A percentile compares a stretch with the other conserved stretches of the same genome.
Evolutionary conservation across 2,888 invertebrate genomes (phyloP).

Genomic region (Microctonus aethiopoides): DNA sequence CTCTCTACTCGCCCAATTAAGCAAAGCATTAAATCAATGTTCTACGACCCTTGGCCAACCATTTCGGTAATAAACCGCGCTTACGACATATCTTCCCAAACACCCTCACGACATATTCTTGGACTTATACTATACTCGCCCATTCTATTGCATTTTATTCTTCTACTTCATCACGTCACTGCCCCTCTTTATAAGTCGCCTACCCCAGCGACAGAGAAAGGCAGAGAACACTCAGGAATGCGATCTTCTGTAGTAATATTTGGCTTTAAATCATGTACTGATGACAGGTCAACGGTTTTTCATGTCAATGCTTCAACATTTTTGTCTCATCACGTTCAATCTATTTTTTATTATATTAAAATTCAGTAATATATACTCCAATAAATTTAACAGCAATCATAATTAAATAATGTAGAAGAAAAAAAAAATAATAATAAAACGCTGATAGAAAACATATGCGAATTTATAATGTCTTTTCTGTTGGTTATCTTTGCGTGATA

Average conservation of each 20-base stretch:
- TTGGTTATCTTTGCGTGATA: no score
- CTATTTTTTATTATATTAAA: background rate
- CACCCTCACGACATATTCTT: slow-evolving; percentile 14
- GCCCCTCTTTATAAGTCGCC: background rate
- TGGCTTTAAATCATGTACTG: slow-evolving; percentile 67
- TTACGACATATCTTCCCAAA: slow-evolving; percentile 53
- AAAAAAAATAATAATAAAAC: no score
- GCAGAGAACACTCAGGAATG: slow-evolving; percentile 60
- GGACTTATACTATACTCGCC: background rate
- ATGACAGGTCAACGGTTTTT: slow-evolving; percentile 53
- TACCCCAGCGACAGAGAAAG: no score
- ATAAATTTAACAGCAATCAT: background rate
- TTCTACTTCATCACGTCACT: slow-evolving; percentile 24
- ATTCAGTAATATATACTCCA: background rate
- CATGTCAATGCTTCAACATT: background rate
- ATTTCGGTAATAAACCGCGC: slow-evolving; percentile 63
- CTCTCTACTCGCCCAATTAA: slow-evolving; percentile 62
- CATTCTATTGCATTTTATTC: background rate
- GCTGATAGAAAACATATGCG: no score
- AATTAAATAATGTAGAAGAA: background rate
- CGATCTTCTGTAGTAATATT: slow-evolving; percentile 65
- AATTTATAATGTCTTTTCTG: no score
- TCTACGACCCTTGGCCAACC: slow-evolving; percentile 50
- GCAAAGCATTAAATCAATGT: slow-evolving; percentile 67
- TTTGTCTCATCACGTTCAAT: slow-evolving; percentile 20